These are phyloP conservation scores for Diadema setosum DNA, from an alignment of 35 echinoderm and acorn worm genomes.

Conservation along the genomic window DNA sequence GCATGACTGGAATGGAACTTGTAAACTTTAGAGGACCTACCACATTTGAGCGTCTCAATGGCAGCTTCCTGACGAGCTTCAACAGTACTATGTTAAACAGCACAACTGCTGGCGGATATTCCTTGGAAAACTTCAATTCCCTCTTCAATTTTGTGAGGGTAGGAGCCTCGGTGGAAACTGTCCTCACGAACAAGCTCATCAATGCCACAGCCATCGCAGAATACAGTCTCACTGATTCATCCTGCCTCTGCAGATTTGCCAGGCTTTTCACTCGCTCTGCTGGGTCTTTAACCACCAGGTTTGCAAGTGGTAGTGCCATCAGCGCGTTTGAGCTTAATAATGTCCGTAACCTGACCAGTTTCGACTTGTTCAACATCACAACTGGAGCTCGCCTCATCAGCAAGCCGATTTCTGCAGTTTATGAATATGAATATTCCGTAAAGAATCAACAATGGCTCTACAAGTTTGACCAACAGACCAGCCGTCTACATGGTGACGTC, in stretches of 20 bases:
- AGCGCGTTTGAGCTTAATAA: neutral
- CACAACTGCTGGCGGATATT: neutral
- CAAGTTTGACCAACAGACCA: neutral
- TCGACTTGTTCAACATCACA: neutral
- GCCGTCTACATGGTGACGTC: neutral
- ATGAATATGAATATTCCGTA: neutral
- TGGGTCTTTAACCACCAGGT: neutral
- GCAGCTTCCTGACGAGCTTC: neutral
- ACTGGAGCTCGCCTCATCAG: neutral
- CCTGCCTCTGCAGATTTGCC: neutral
- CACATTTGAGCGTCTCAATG: constrained; percentile 47
- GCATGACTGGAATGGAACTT: constrained; percentile 22
- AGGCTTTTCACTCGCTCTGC: neutral
- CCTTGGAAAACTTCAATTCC: neutral
- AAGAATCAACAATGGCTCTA: neutral
- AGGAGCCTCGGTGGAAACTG: neutral
- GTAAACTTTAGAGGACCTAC: constrained; percentile 8
- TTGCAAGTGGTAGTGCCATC: neutral
- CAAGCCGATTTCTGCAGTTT: neutral
- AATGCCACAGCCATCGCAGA: neutral
- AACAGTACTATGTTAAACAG: neutral
- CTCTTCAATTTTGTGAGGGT: constrained; percentile 37
- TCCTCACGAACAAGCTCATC: neutral
- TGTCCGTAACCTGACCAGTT: neutral
- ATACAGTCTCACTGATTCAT: neutral